phyloP scores from a whole-genome alignment of 2,797 vertebrate genomes.

The Staurois parvus region DNA sequence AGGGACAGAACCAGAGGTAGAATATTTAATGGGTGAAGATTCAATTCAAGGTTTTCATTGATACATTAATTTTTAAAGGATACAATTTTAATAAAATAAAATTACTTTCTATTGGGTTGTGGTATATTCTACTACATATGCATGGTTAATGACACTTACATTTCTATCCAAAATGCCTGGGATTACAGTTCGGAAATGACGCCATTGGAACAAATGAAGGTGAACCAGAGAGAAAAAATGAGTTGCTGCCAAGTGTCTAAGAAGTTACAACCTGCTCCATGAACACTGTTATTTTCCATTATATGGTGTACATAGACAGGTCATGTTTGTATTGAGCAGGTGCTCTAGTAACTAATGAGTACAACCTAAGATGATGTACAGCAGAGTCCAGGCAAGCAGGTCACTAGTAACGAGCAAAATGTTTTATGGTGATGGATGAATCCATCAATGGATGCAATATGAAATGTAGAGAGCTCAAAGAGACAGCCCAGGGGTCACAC shows the following conservation, averaged over 20 bases:
- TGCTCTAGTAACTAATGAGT: not conserved
- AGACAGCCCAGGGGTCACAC: constrained; percentile 2
- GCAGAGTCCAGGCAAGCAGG: not conserved
- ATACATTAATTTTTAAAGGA: too few relatives aligned
- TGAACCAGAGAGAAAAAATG: not conserved
- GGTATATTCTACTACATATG: not conserved
- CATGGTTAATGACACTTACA: not conserved
- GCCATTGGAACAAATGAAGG: not conserved
- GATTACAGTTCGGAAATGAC: not conserved
- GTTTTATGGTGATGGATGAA: not conserved
- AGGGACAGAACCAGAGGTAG: too few relatives aligned
- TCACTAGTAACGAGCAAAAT: not conserved
- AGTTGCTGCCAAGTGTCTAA: not conserved
- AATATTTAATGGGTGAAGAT: too few relatives aligned
- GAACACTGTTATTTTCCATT: not conserved
- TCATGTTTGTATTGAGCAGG: not conserved
- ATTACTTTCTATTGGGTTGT: too few relatives aligned
- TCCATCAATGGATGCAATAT: not conserved
- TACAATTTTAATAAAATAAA: too few relatives aligned
- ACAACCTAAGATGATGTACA: not conserved
- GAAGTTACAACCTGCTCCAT: not conserved
- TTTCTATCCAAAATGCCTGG: not conserved
- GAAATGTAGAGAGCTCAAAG: constrained; percentile 21
- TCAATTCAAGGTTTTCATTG: too few relatives aligned
- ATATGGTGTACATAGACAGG: not conserved